Base-by-base conservation (phyloP, 2,113 vertebrate species). In the Leucoraja erinaceus region DNA sequence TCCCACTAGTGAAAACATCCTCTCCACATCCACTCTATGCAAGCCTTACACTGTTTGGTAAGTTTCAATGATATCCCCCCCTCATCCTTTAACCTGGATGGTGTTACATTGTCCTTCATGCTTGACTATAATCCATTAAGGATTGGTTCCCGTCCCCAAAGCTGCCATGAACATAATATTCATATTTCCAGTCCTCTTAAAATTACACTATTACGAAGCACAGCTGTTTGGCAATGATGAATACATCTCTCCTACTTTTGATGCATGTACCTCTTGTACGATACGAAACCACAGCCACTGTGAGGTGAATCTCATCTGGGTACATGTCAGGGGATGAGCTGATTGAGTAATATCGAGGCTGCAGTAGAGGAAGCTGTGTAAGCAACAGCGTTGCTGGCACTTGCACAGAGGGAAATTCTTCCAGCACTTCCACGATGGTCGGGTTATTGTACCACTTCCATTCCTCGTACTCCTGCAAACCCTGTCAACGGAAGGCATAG, bases 361-460 rank as follows among this genome's bases (percentile, higher is more conserved):
- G 98, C 86, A 99, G 97, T 92, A 99, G 95, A 0, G 98, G 98
- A 54, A 99, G 97, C 95, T 99, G 99, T 1, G 98, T 99, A 84
- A 99, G 96, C 75, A 99, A 97, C 94, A 99, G 96, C 0, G 98
- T 98, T 93, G 97, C 96, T 0, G 98, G 98, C 97, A 99, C 97
- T 96, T 98, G 98, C 94, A 99, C 95, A 0, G 98, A 99, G 0
- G 97, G 98, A 93, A 99, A 99, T 95, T 99, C 98, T 94, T 99
- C 97, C 94, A 99, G 95, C 61, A 98, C 97, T 96, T 99, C 99
- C 95, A 99, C 98, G 0, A 99, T 93, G 0, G 98, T 99, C 14
- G 98, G 97, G 93, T 98, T 99, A 95, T 98, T 99, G 95, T 97
- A 98, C 99, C 99, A 99, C 93, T 99, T 99, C 99, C 99, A 99